Evolutionary conservation across 1,140 invertebrate species (phyloP), one percentile per base, ranked within the genome.

Genomic region (Scaptodrosophila lebanonensis): DNA sequence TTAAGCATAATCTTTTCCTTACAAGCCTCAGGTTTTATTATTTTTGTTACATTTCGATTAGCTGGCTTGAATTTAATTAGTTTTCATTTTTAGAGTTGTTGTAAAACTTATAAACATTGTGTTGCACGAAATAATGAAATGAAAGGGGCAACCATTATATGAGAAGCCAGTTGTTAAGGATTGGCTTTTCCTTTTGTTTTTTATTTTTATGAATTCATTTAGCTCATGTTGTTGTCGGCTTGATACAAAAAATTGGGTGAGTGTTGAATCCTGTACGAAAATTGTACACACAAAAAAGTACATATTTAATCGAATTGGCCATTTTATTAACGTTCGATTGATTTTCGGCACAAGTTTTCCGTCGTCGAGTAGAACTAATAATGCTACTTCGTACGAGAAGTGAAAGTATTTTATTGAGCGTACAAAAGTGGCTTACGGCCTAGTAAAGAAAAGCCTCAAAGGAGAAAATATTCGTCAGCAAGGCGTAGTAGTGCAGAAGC

Each of bases 401-500:
- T 50, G 44, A 57, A 63, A 42, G 53, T 53, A 83, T 75, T 75
- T 65, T 62, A 82, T 83, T 82, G 69, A 82, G 75, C 76, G 66
- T 83, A 54, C 63, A 66, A 79, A 82, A 82, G 66, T 82, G 61
- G 66, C 61, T 82, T 52, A 66, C 8, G 22, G 48, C 32, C n/a
- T 48, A 59, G 12, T 48, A 27, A 30, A 32, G 30, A 45, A 44
- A 27, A n/a, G n/a, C n/a, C n/a, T n/a, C n/a, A n/a, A n/a, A n/a
- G n/a, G n/a, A n/a, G n/a, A n/a, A n/a, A n/a, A n/a, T n/a, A n/a
- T n/a, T n/a, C n/a, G n/a, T n/a, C n/a, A n/a, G n/a, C n/a, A n/a
- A n/a, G n/a, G n/a, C n/a, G n/a, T n/a, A n/a, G n/a, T n/a, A n/a
- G n/a, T n/a, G n/a, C n/a, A n/a, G 39, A 39, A 51, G 39, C 16